These are phyloP conservation scores for Oscheius sp. DNA, from an alignment of 2,888 invertebrate species.

Conservation along the genomic window DNA sequence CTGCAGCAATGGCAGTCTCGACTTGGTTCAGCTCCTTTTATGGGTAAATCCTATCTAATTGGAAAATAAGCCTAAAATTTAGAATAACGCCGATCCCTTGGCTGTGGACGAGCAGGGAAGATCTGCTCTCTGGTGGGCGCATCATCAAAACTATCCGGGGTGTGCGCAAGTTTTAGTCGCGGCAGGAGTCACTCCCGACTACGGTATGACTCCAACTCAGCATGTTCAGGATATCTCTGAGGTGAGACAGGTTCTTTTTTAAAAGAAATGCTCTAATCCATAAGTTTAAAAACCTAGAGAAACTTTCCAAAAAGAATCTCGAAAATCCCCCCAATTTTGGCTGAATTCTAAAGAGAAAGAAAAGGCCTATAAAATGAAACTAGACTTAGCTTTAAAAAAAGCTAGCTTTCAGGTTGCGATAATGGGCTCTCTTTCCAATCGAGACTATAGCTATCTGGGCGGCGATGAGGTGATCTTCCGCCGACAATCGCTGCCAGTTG, in stretches of 20 bases:
- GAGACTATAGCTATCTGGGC: conserved; percentile 41
- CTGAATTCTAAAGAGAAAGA: too few relatives aligned
- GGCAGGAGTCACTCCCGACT: conserved; percentile 41
- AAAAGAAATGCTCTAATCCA: too few relatives aligned
- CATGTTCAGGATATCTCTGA: conserved; percentile 30
- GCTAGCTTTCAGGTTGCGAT: conserved; percentile 23
- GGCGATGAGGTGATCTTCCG: conserved; percentile 27
- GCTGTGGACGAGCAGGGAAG: conserved; percentile 86
- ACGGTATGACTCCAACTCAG: conserved; percentile 32
- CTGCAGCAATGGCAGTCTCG: conserved; percentile 73
- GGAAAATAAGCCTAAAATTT: conserved; percentile 66
- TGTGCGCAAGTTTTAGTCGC: conserved; percentile 43
- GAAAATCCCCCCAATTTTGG: too few relatives aligned
- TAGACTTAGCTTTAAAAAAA: too few relatives aligned
- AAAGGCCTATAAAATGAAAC: too few relatives aligned
- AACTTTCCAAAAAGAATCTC: too few relatives aligned
- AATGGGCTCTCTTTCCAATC: conserved; percentile 38
- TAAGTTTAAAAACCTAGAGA: too few relatives aligned
- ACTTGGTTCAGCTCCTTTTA: conserved; percentile 86
- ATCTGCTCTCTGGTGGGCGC: conserved; percentile 83
- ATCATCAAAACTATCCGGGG: conserved; percentile 67
- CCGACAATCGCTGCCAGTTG: conserved; percentile 2
- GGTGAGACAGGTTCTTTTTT: not conserved
- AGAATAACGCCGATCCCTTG: conserved; percentile 94
- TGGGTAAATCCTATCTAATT: conserved; percentile 80